phyloP scores from a whole-genome alignment of 2,113 vertebrate genomes.

The Caranx ignobilis region DNA sequence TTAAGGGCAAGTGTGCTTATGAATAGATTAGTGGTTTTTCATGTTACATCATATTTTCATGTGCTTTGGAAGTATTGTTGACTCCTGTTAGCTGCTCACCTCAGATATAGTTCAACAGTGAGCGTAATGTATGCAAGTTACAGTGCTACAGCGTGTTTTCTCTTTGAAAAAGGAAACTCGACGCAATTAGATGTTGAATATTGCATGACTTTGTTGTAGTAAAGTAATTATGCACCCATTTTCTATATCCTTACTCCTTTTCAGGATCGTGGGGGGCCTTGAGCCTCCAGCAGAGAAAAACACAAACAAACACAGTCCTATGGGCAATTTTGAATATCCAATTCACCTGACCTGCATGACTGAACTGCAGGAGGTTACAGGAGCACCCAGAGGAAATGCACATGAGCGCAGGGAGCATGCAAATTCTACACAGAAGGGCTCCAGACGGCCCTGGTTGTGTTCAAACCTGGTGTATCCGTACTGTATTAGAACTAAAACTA shows the following conservation, averaged over 20 bases:
- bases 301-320: constrained; percentile 52
- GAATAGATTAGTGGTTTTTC: constrained; percentile 9
- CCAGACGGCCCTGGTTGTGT: constrained; percentile 32
- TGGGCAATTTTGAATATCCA: constrained; percentile 43
- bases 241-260: constrained; percentile 11
- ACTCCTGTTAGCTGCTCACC: background rate
- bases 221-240: constrained; percentile 43
- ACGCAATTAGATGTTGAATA: constrained; percentile 23
- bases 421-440: constrained; percentile 28
- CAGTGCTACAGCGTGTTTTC: constrained; percentile 12
- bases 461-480: constrained; percentile 7
- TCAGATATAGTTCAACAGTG: background rate
- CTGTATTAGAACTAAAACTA: constrained; percentile 2
- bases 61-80: constrained; percentile 4
- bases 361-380: constrained; percentile 27
- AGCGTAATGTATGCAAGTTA: background rate
- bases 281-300: constrained; percentile 24
- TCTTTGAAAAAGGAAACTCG: constrained; percentile 17
- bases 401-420: constrained; percentile 29
- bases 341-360: constrained; percentile 54
- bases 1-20: constrained; percentile 7
- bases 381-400: constrained; percentile 27
- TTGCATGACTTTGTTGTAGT: constrained; percentile 30
- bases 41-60: background rate
- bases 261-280: background rate